A percentile compares a stretch with the other conserved stretches of the same genome.
phyloP scores from a whole-genome alignment of 2,797 vertebrate species.

The Macroramphosus scolopax region DNA sequence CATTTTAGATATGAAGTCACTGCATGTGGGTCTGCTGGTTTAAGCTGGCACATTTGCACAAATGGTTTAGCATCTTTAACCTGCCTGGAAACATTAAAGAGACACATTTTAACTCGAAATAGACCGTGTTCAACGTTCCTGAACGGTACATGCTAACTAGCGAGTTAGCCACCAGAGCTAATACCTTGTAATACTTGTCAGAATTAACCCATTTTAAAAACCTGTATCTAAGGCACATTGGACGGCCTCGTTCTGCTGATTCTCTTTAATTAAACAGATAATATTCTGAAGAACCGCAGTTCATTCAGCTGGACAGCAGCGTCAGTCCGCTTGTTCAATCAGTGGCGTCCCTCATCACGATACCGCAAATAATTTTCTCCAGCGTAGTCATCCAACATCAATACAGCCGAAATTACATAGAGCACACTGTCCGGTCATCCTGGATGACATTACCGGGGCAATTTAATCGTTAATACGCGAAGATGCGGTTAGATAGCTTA shows the following conservation, averaged over 20 bases:
- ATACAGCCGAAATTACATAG: rapidly evolving
- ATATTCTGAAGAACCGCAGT: rapidly evolving
- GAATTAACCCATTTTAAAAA: too few relatives aligned
- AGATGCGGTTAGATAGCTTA: slow-evolving; percentile 60
- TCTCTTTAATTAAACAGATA: rapidly evolving
- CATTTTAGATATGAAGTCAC: too few relatives aligned
- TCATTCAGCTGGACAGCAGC: neutral
- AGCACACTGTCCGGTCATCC: rapidly evolving
- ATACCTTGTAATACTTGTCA: neutral
- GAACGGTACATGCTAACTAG: too few relatives aligned
- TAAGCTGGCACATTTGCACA: too few relatives aligned
- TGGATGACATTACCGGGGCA: rapidly evolving
- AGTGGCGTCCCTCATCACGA: neutral
- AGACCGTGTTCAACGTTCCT: too few relatives aligned
- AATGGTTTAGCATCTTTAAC: too few relatives aligned
- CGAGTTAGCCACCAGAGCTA: slow-evolving; percentile 1
- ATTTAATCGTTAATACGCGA: rapidly evolving
- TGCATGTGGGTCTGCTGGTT: too few relatives aligned
- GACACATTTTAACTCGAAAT: too few relatives aligned
- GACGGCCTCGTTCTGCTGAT: rapidly evolving
- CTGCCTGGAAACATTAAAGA: too few relatives aligned
- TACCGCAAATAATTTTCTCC: neutral
- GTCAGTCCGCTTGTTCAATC: neutral
- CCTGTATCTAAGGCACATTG: rapidly evolving
- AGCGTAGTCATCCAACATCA: neutral